A percentile compares a stretch with the other conserved stretches of the same genome.
Conservation (phyloP, 2,797 vertebrate species). For the Alca torda region DNA sequence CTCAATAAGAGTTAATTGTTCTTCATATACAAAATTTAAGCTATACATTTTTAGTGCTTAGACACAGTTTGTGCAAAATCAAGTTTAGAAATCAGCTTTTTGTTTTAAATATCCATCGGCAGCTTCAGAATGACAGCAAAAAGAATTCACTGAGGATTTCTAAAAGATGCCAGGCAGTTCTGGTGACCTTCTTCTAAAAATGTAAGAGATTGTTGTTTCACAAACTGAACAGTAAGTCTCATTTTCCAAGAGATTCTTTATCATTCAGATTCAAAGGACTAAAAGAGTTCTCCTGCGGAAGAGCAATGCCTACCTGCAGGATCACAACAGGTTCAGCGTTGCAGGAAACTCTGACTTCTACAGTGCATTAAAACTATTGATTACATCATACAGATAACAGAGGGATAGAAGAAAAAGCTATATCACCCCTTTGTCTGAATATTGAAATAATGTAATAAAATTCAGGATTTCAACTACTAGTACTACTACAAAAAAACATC, state of each 20-base stretch:
- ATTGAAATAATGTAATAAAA: neutral
- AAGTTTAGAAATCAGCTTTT: neutral
- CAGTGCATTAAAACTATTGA: neutral
- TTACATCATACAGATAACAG: neutral
- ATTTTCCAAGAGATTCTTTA: neutral
- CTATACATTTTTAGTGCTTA: neutral
- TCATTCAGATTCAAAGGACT: neutral
- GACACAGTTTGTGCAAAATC: neutral
- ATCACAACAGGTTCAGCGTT: neutral
- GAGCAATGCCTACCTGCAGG: neutral
- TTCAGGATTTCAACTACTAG: neutral
- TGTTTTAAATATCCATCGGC: neutral
- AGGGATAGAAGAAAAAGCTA: neutral
- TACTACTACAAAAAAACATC: neutral
- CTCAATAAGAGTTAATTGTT: neutral
- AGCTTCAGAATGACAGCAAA: neutral
- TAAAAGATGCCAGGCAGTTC: neutral
- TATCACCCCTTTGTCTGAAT: neutral
- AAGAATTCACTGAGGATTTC: neutral
- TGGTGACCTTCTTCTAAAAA: neutral
- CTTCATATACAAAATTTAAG: neutral
- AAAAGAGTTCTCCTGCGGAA: neutral
- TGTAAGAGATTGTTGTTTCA: neutral
- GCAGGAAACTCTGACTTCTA: neutral
- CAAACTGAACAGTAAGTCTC: neutral